Evolutionary conservation across 35 echinoderm and acorn worm genomes (phyloP).

Genomic region (Acanthaster planci): DNA sequence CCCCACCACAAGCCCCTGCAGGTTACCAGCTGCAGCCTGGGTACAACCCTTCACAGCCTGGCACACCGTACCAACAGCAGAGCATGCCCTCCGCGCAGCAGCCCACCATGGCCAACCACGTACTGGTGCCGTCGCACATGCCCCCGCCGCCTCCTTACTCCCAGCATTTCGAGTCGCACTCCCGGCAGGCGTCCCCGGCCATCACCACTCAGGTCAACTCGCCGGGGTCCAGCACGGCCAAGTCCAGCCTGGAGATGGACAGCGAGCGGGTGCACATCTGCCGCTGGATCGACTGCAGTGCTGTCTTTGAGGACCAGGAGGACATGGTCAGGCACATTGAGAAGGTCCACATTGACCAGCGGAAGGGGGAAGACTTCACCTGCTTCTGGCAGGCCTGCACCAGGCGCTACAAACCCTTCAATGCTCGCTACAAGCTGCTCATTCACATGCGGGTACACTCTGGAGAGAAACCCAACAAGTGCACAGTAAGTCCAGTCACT

Average conservation of each 20-base stretch:
- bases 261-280: constrained; percentile 67
- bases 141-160: constrained; percentile 82
- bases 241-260: constrained; percentile 60
- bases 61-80: constrained; percentile 33
- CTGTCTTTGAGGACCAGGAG: constrained; percentile 90
- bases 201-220: constrained; percentile 52
- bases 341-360: constrained; percentile 99
- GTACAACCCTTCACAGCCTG: not conserved
- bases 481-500: constrained; percentile 83
- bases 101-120: constrained; percentile 3
- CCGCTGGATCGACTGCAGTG: constrained; percentile 95
- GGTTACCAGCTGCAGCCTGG: constrained; percentile 5
- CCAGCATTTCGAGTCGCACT: constrained; percentile 75
- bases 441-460: constrained; percentile 99
- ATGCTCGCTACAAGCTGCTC: constrained; percentile 95
- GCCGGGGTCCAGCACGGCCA: constrained; percentile 55
- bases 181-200: constrained; percentile 61
- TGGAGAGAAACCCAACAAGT: constrained; percentile 98
- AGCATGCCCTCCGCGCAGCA: constrained; percentile 34
- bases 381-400: constrained; percentile 99
- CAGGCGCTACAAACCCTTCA: constrained; percentile 94
- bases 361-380: constrained; percentile 98
- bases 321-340: constrained; percentile 98
- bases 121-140: constrained; percentile 27
- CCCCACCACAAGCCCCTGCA: constrained; percentile 1